These are phyloP conservation scores for Parazoanthus atlanticus DNA, from an alignment of 92 coral and sea anemone species.

Conservation along the genomic window DNA sequence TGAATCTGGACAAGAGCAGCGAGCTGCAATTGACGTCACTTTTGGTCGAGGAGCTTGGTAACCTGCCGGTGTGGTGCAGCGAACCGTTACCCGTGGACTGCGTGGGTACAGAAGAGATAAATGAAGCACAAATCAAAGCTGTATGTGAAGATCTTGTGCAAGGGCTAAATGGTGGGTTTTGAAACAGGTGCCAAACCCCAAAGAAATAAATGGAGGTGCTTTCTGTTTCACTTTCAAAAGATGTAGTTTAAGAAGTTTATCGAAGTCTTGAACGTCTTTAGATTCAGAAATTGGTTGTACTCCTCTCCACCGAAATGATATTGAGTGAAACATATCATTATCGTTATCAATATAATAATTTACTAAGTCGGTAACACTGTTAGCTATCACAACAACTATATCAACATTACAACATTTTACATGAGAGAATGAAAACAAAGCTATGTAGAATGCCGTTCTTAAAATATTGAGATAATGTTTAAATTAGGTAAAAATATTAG, in stretches of 20 bases:
- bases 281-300: too few relatives aligned
- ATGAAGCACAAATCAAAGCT: constrained; percentile 43
- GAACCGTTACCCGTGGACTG: constrained; percentile 83
- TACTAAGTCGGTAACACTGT: too few relatives aligned
- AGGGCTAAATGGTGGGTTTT: constrained; percentile 44
- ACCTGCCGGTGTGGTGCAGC: constrained; percentile 77
- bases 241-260: too few relatives aligned
- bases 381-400: too few relatives aligned
- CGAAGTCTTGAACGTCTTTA: too few relatives aligned
- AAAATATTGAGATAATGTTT: too few relatives aligned
- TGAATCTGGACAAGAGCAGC: constrained; percentile 66
- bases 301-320: not conserved
- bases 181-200: not conserved
- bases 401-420: too few relatives aligned
- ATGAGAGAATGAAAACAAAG: too few relatives aligned
- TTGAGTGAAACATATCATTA: not conserved
- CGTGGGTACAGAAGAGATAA: constrained; percentile 40
- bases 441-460: too few relatives aligned
- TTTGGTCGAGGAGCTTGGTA: constrained; percentile 72
- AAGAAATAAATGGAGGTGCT: too few relatives aligned
- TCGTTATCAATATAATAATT: not conserved
- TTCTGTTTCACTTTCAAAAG: too few relatives aligned
- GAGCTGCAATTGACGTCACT: constrained; percentile 66
- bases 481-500: too few relatives aligned
- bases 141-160: constrained; percentile 58